Conservation (phyloP, 2,113 vertebrate species). For the Triplophysa dalaica region DNA sequence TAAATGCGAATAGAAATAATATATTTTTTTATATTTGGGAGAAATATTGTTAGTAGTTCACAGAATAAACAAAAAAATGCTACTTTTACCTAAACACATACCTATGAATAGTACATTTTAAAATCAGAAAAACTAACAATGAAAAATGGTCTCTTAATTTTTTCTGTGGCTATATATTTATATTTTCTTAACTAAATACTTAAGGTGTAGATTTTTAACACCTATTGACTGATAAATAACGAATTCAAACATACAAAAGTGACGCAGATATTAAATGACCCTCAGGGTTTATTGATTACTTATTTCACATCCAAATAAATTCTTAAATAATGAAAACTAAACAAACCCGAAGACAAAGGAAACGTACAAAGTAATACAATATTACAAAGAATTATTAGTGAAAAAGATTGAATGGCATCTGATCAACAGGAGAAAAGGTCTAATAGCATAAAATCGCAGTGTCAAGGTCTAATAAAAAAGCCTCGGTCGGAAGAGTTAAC, state of each 20-base stretch:
- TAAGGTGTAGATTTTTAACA: too few relatives aligned
- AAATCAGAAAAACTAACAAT: too few relatives aligned
- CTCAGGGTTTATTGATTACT: slow-evolving; percentile 45
- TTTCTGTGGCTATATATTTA: too few relatives aligned
- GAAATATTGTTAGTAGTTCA: too few relatives aligned
- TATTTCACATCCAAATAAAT: slow-evolving; percentile 51
- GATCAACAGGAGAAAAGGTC: slow-evolving; percentile 30
- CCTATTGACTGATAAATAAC: neutral
- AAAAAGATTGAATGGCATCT: slow-evolving; percentile 39
- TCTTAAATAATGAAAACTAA: slow-evolving; percentile 57
- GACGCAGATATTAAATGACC: slow-evolving; percentile 3
- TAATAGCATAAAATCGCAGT: slow-evolving; percentile 21
- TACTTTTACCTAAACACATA: too few relatives aligned
- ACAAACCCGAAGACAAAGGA: slow-evolving; percentile 48
- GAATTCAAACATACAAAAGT: neutral
- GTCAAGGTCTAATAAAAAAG: slow-evolving; percentile 29
- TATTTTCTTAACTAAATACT: too few relatives aligned
- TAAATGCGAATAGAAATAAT: too few relatives aligned
- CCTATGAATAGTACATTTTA: too few relatives aligned
- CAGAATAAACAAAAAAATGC: too few relatives aligned
- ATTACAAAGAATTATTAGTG: slow-evolving; percentile 50
- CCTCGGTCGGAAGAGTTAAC: slow-evolving; percentile 25
- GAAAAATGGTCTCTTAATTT: too few relatives aligned
- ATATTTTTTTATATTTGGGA: too few relatives aligned
- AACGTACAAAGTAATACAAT: slow-evolving; percentile 46